Percentiles rank a stretch among this genome's conserved stretches.
phyloP scores from a whole-genome alignment of 2,888 invertebrate genomes.

The Aleiodes leptofemur region DNA sequence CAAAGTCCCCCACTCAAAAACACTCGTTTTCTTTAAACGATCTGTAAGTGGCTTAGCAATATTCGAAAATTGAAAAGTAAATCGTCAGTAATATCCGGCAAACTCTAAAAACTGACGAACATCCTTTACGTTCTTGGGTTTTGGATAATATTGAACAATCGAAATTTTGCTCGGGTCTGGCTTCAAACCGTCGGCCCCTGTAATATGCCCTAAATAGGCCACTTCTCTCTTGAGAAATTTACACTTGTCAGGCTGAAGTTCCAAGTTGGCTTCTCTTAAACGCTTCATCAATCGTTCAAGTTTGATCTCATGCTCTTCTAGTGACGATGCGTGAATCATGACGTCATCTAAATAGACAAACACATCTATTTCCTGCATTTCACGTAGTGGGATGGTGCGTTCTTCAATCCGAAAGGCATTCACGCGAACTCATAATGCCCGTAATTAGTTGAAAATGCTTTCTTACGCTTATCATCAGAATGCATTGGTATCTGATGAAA shows the following conservation, averaged over 20 bases:
- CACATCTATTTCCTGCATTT: constrained; percentile 25
- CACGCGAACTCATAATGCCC: too few relatives aligned
- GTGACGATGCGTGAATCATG: constrained; percentile 33
- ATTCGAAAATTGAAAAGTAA: constrained; percentile 51
- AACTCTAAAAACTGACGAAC: constrained; percentile 55
- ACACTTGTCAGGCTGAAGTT: too few relatives aligned
- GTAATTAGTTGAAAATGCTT: too few relatives aligned
- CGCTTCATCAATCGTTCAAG: too few relatives aligned
- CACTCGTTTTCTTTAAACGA: constrained; percentile 44
- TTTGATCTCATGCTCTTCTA: too few relatives aligned
- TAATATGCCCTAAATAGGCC: constrained; percentile 55
- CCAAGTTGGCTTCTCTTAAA: too few relatives aligned
- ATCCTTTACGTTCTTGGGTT: constrained; percentile 46
- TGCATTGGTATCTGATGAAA: too few relatives aligned
- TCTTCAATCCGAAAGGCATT: constrained; percentile 10
- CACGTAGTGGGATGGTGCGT: not conserved
- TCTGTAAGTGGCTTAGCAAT: constrained; percentile 52
- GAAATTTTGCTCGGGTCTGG: constrained; percentile 50
- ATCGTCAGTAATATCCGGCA: constrained; percentile 54
- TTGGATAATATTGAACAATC: constrained; percentile 37
- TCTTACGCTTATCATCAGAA: too few relatives aligned
- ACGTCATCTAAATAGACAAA: constrained; percentile 42
- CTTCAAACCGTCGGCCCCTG: too few relatives aligned
- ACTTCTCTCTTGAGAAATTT: constrained; percentile 47
- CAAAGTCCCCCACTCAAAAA: too few relatives aligned